Evolutionary conservation across 2,888 invertebrate genomes (phyloP).

Genomic region (Lithophane semibrunnea): DNA sequence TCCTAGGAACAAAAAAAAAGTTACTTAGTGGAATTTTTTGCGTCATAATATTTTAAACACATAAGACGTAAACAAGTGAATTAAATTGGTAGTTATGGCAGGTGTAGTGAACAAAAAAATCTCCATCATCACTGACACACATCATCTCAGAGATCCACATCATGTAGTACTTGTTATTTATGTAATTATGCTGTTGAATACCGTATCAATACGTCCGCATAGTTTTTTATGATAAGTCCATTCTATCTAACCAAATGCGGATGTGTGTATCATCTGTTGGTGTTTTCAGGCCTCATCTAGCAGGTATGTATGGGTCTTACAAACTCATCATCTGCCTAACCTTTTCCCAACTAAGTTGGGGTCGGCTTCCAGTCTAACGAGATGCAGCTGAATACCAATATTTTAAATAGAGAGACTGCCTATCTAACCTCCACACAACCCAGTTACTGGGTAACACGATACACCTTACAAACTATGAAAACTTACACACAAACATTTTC

Average conservation of each 20-base stretch:
- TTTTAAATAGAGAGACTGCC: too few species aligned
- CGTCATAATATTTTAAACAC: not conserved
- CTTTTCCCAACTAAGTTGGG: not conserved
- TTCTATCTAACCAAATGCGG: not conserved
- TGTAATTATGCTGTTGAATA: not conserved
- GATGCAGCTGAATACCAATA: not conserved
- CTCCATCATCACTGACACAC: too few species aligned
- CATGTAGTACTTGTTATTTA: not conserved
- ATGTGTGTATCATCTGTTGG: not conserved
- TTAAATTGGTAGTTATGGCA: not conserved
- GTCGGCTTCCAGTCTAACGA: not conserved
- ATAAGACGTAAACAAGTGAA: not conserved
- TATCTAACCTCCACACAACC: not conserved
- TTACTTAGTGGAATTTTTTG: not conserved
- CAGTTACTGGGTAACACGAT: not conserved
- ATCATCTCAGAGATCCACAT: not conserved
- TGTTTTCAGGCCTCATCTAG: not conserved
- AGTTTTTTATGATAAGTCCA: not conserved
- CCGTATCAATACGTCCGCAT: not conserved
- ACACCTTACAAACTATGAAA: not conserved
- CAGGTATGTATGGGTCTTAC: not conserved
- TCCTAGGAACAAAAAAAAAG: not conserved
- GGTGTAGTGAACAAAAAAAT: not conserved
- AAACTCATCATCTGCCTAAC: not conserved
- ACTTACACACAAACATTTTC: not conserved